Conservation (phyloP, 1,140 invertebrate genomes). For the Aradophagus sp. region DNA sequence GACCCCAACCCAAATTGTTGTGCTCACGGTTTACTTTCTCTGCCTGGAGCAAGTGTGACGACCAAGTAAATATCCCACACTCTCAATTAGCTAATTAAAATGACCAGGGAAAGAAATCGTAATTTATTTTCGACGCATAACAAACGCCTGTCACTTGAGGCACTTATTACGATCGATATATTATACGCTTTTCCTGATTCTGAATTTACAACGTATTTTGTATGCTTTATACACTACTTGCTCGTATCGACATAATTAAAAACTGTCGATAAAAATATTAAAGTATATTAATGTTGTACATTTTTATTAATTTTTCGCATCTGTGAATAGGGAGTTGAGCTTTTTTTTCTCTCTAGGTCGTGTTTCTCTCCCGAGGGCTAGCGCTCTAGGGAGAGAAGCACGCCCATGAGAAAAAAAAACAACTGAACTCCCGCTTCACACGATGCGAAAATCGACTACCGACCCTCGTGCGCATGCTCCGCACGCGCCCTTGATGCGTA, state of each 20-base stretch:
- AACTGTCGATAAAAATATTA: slow-evolving; percentile 31
- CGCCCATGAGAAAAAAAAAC: no score
- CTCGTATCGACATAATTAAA: slow-evolving; percentile 12
- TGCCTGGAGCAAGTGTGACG: slow-evolving; percentile 20
- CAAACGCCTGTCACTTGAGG: slow-evolving; percentile 1
- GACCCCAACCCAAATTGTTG: slow-evolving; percentile 37
- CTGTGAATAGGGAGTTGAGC: no score
- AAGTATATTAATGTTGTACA: slow-evolving; percentile 4
- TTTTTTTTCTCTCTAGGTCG: no score
- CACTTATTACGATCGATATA: slow-evolving; percentile 9
- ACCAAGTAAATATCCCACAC: slow-evolving; percentile 9
- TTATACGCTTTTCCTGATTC: slow-evolving; percentile 23
- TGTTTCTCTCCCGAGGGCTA: no score
- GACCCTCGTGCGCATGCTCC: no score
- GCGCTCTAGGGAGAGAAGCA: no score
- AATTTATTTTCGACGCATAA: slow-evolving; percentile 37
- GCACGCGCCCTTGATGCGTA: no score
- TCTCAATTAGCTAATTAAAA: slow-evolving; percentile 44
- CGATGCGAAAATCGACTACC: no score
- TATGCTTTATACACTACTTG: no score
- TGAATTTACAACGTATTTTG: no score
- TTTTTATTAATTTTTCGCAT: no score
- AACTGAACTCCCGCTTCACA: no score
- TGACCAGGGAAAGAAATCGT: slow-evolving; percentile 25
- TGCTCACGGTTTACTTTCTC: slow-evolving; percentile 44